Evolutionary conservation across 2,888 invertebrate species (phyloP), one percentile per base, ranked within the genome.

Genomic region (Actias luna): DNA sequence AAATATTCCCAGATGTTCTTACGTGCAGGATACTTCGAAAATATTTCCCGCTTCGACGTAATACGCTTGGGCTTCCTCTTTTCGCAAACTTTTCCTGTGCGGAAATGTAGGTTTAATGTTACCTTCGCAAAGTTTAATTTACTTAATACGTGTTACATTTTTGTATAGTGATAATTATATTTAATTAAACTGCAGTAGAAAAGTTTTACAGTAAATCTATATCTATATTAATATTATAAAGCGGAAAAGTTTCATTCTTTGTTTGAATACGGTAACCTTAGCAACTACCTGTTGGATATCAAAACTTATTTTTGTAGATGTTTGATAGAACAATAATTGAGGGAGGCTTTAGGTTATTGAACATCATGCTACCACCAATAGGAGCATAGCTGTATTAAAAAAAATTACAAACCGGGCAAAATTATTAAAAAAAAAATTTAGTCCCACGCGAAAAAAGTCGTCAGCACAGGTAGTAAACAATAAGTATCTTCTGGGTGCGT

Each of bases 1-100:
- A 85, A 78, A 78, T 87, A 85, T 74, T 89, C 86, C 8, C 12
- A 50, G 82, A 50, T 50, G 46, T 86, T 86, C 73, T 80, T 81
- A 60, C 85, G 84, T 73, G 82, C 72, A 67, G 84, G 84, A 75
- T 84, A 83, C 70, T 79, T 79, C 66, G 88, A 87, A 77, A 81
- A 84, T 73, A 80, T 82, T 79, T 84, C 84, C 82, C 84, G 80
- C 64, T 78, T 74, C 62, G 78, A 72, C 67, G 78, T 69, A 67
- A 76, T 70, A 74, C 77, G 78, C 65, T 77, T 79, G 50, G 78
- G 78, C 78, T 81, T 88, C 73, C 78, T 84, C 68, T 73, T 79
- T 70, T 79, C 81, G 68, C 75, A 69, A 75, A 81, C 78, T 83
- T 83, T 87, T 70, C 85, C 90, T 89, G 79, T 64, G 65, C 65